Evolutionary conservation across 2,888 invertebrate species (phyloP).

Genomic region (Drosophila diplacantha): DNA sequence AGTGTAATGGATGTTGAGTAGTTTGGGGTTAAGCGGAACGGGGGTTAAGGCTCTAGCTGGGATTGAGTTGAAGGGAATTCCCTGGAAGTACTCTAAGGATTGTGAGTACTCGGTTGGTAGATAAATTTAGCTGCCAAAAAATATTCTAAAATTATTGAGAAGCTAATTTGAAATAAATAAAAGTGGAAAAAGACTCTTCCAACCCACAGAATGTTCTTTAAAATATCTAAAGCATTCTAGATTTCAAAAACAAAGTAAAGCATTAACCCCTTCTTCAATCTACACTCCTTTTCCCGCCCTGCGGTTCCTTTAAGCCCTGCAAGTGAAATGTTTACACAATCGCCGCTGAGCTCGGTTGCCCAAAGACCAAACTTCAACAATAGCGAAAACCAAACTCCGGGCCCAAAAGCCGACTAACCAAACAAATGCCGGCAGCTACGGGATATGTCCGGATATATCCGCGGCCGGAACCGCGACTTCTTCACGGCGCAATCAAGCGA

Average conservation of each 20-base stretch:
- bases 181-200: rapidly evolving
- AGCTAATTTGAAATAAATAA: rapidly evolving
- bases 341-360: constrained; percentile 50
- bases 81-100: background rate
- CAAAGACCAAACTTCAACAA: constrained; percentile 46
- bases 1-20: constrained; percentile 49
- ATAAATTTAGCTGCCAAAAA: background rate
- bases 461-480: constrained; percentile 47
- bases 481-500: constrained; percentile 68
- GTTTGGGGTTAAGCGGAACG: background rate
- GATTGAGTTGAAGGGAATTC: background rate
- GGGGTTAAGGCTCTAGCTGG: constrained; percentile 1
- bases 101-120: too few species aligned
- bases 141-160: background rate
- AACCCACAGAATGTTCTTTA: background rate
- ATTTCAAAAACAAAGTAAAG: background rate
- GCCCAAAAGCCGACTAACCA: constrained; percentile 32
- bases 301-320: constrained; percentile 36
- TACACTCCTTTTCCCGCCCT: constrained; percentile 7
- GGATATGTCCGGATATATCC: constrained; percentile 29
- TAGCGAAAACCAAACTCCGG: constrained; percentile 45
- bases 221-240: background rate
- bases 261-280: constrained; percentile 1
- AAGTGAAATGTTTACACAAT: constrained; percentile 74
- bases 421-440: constrained; percentile 46